These are phyloP conservation scores for Labrus mixtus DNA, from an alignment of 2,113 vertebrate species.

Conservation along the genomic window DNA sequence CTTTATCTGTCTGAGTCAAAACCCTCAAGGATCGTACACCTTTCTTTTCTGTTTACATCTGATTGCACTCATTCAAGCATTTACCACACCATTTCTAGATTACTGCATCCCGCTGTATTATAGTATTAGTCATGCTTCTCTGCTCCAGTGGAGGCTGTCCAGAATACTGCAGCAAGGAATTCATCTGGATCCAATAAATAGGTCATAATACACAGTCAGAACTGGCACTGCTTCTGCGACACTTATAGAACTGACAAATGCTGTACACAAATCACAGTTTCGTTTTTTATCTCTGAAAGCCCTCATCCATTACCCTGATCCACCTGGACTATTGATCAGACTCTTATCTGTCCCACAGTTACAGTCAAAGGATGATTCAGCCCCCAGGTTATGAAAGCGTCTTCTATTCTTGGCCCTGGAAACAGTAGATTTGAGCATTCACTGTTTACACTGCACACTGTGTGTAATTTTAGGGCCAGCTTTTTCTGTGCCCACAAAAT, in stretches of 20 bases:
- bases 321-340: neutral
- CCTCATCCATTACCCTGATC: neutral
- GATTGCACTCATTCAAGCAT: slow-evolving; percentile 4
- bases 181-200: slow-evolving; percentile 28
- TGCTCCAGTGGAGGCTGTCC: slow-evolving; percentile 19
- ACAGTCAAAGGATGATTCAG: neutral
- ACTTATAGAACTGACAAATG: slow-evolving; percentile 12
- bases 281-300: neutral
- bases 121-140: slow-evolving; percentile 31
- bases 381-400: neutral
- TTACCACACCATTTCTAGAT: slow-evolving; percentile 9
- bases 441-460: no score
- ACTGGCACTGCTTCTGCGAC: neutral
- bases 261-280: neutral
- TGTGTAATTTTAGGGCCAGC: no score
- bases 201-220: neutral
- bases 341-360: neutral
- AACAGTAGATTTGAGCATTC: no score
- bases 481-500: no score
- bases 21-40: slow-evolving; percentile 8
- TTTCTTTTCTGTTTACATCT: slow-evolving; percentile 16
- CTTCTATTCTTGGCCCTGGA: no score
- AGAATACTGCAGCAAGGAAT: slow-evolving; percentile 14
- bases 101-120: slow-evolving; percentile 16
- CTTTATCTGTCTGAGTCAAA: neutral